A percentile compares a stretch with the other conserved stretches of the same genome.
These are phyloP conservation scores for Oncorhynchus tshawytscha DNA, from an alignment of 2,113 vertebrate species.

Conservation along the genomic window DNA sequence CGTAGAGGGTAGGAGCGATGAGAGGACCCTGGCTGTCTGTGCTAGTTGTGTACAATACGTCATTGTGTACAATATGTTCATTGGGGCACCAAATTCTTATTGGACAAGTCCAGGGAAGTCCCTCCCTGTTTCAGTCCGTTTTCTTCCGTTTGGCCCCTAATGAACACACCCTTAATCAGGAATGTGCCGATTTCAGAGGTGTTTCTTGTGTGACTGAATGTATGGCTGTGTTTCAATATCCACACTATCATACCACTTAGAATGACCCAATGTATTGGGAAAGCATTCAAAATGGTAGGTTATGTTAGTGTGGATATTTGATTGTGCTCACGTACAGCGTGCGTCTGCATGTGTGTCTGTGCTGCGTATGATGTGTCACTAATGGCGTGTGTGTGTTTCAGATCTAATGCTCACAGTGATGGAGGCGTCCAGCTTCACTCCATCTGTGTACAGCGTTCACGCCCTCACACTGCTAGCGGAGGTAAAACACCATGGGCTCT, in stretches of 20 bases:
- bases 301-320: not conserved
- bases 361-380: constrained; percentile 21
- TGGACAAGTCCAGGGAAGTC: not conserved
- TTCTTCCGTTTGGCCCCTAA: not conserved
- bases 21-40: not conserved
- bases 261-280: not conserved
- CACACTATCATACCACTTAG: not conserved
- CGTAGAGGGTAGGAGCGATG: constrained; percentile 84
- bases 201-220: not conserved
- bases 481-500: constrained; percentile 72
- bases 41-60: too few species aligned
- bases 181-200: too few species aligned
- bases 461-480: constrained; percentile 94
- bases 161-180: not conserved
- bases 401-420: constrained; percentile 94
- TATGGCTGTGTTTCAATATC: not conserved
- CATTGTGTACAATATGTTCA: too few species aligned
- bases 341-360: constrained; percentile 1
- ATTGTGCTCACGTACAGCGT: not conserved
- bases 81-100: not conserved
- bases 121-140: too few species aligned
- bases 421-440: constrained; percentile 94
- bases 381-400: constrained; percentile 67
- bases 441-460: constrained; percentile 96
- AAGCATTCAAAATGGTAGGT: not conserved